These are phyloP conservation scores for Syngnathoides biaculeatus DNA, from an alignment of 2,113 vertebrate species.

Conservation along the genomic window DNA sequence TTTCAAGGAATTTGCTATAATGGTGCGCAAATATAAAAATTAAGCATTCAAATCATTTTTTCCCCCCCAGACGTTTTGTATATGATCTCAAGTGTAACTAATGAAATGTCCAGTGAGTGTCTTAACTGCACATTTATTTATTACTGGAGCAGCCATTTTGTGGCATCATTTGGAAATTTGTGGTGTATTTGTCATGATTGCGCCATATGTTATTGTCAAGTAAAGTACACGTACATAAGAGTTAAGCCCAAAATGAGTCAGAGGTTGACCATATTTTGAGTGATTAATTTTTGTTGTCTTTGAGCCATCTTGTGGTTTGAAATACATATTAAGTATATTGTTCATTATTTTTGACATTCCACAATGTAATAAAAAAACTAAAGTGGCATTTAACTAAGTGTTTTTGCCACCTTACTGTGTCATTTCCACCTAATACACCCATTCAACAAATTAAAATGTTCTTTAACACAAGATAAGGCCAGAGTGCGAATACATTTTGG, in stretches of 20 bases:
- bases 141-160: neutral
- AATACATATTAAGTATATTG: too few relatives aligned
- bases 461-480: neutral
- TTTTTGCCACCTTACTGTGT: neutral
- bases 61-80: too few relatives aligned
- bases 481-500: neutral
- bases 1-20: neutral
- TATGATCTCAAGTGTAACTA: too few relatives aligned
- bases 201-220: neutral
- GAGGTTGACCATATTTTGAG: neutral
- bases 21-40: neutral
- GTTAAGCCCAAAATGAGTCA: neutral
- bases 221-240: neutral
- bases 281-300: neutral
- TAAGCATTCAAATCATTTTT: too few relatives aligned
- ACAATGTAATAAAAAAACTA: neutral
- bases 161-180: neutral
- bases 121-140: neutral
- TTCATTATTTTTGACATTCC: neutral
- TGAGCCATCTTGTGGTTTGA: neutral
- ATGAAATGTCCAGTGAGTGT: neutral
- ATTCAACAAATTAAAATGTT: neutral
- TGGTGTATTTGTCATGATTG: neutral
- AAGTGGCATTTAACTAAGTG: neutral
- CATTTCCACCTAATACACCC: neutral